Base-by-base conservation (phyloP, 2,888 invertebrate species). In the Mythimna ferrago region DNA sequence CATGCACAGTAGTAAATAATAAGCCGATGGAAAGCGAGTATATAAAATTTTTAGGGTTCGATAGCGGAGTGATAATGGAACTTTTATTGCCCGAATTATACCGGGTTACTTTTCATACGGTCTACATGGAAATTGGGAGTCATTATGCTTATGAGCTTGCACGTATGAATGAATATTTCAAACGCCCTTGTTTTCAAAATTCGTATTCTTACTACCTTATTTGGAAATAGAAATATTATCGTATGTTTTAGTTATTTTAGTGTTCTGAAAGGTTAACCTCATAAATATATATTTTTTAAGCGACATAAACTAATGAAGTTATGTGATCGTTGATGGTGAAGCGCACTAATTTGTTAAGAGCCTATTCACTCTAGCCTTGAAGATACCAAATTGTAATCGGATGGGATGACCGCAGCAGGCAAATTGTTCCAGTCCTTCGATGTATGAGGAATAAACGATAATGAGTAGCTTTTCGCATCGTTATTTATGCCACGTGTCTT, bases 1-100 rank as follows among this genome's bases (percentile, higher is more conserved):
- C 79, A 80, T 84, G 74, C 75, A 79, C 70, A 73, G 78, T 76
- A 80, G 83, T 86, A 88, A 87, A 87, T 88, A 86, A 87, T 86
- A 88, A 83, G 80, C 73, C 85, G 75, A 86, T 87, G 83, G 83
- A 84, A 82, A 64, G 76, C 67, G 73, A 67, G 58, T 70, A 67
- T 83, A 83, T 84, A 77, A 76, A 73, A 68, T 70, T 80, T 76
- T 75, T 72, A 75, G 71, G 77, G 79, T 74, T 82, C 83, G 79
- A 85, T 83, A 73, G 68, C 69, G n/a, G 56, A 71, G 78, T 85
- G 86, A 79, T 85, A 85, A 85, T 86, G 78, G 86, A 77, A 73
- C 71, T 84, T 85, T 85, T 85, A 85, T 85, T 82, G 72, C 82
- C 71, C 9, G 65, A 72, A 73, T 86, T 86, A 85, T 77, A 71